A percentile compares a stretch with the other conserved stretches of the same genome.
These are phyloP conservation scores for Triplophysa bombifrons DNA, from an alignment of 2,797 vertebrate species.

Conservation along the genomic window DNA sequence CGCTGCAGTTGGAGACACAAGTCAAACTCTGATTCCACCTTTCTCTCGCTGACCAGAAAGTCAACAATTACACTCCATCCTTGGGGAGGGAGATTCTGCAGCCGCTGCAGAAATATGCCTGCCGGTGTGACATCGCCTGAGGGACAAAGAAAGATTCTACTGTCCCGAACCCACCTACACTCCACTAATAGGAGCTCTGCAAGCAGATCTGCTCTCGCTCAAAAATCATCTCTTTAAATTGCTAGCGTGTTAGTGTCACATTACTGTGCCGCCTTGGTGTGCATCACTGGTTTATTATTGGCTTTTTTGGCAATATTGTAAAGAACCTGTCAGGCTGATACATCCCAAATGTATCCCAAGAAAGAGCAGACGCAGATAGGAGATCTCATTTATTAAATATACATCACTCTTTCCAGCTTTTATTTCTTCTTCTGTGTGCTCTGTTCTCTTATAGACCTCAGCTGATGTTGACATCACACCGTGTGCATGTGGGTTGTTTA, in stretches of 20 bases:
- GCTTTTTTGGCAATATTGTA: constrained; percentile 30
- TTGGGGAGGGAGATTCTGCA: constrained; percentile 23
- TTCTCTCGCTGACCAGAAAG: constrained; percentile 14
- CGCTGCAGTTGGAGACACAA: constrained; percentile 7
- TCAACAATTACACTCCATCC: constrained; percentile 38
- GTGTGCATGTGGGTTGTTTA: constrained; percentile 3
- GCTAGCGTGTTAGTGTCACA: constrained; percentile 24
- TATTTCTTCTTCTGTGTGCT: constrained; percentile 18
- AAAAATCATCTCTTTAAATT: constrained; percentile 34
- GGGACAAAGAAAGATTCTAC: constrained; percentile 27
- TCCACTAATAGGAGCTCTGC: constrained; percentile 37
- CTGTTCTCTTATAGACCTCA: constrained; percentile 2
- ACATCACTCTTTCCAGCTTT: constrained; percentile 4
- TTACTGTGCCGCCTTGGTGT: constrained; percentile 55
- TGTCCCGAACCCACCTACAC: constrained; percentile 31
- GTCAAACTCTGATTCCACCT: constrained; percentile 28
- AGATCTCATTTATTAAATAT: constrained; percentile 18
- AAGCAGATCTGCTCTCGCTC: constrained; percentile 42
- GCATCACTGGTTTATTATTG: constrained; percentile 40
- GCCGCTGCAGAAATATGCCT: constrained; percentile 36
- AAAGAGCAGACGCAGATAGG: constrained; percentile 26
- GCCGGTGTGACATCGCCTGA: constrained; percentile 16
- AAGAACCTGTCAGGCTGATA: constrained; percentile 27
- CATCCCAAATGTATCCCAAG: constrained; percentile 26
- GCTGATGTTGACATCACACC: neutral